A percentile compares a stretch with the other conserved stretches of the same genome.
Conservation (phyloP, 2,797 vertebrate genomes). For the Malacoctenus gilli region DNA sequence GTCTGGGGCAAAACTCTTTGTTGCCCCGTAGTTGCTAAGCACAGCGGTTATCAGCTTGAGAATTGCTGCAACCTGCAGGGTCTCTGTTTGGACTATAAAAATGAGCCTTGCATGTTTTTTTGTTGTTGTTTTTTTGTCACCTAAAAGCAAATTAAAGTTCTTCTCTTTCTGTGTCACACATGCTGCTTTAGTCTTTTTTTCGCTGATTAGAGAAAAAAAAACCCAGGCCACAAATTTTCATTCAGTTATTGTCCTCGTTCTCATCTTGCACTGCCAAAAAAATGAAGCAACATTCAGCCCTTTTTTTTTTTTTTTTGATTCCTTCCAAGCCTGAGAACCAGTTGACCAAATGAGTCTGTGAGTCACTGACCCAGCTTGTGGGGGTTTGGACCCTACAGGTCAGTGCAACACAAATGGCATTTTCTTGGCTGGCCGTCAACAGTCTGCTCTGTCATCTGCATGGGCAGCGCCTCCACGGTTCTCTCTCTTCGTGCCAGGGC, state of each 20-base stretch:
- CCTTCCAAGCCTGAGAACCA: conserved; percentile 8
- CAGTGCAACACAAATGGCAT: conserved; percentile 51
- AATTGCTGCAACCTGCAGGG: conserved; percentile 7
- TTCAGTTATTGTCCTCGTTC: background rate
- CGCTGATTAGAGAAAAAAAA: too few relatives aligned
- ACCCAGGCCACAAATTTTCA: conserved; percentile 1
- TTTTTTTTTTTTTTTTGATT: conserved; percentile 30
- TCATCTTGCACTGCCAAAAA: background rate
- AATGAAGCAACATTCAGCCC: conserved; percentile 20
- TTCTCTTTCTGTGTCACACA: too few relatives aligned
- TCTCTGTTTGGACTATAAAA: background rate
- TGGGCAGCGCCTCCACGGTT: conserved; percentile 42
- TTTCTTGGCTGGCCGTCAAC: conserved; percentile 59
- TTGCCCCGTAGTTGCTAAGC: conserved; percentile 12
- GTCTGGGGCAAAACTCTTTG: conserved; percentile 27
- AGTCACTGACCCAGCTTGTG: conserved; percentile 39
- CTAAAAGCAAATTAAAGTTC: too few relatives aligned
- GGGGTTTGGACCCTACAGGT: conserved; percentile 30
- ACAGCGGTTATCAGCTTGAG: conserved; percentile 7
- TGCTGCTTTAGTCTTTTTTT: too few relatives aligned
- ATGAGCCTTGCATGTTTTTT: too few relatives aligned
- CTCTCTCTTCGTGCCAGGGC: conserved; percentile 39
- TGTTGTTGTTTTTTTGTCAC: too few relatives aligned
- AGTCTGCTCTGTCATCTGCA: conserved; percentile 45
- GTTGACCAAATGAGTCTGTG: conserved; percentile 23